Conservation (phyloP, 2,113 vertebrate species). For the Apodemus speciosus region DNA sequence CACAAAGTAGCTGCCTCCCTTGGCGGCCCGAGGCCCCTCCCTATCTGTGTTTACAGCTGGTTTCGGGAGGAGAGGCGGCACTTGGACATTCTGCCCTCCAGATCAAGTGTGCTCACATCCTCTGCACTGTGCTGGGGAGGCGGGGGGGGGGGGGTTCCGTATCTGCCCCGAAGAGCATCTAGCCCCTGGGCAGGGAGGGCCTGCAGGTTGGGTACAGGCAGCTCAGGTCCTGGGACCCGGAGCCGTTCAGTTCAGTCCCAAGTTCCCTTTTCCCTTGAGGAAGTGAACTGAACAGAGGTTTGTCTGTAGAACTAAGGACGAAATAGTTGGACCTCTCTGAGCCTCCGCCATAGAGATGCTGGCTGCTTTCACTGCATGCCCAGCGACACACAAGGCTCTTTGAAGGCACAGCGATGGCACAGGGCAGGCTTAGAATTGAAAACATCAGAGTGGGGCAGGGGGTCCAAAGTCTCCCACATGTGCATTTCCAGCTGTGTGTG, state of each 20-base stretch:
- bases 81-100: not conserved
- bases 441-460: not conserved
- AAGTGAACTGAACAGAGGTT: not conserved
- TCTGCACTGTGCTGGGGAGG: not conserved
- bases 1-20: constrained; percentile 80
- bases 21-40: constrained; percentile 81
- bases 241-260: not conserved
- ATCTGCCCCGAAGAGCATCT: not conserved
- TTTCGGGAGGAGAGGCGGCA: constrained; percentile 61
- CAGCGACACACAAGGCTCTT: not conserved
- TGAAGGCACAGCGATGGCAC: not conserved
- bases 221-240: not conserved
- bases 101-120: not conserved
- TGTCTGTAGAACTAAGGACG: constrained; percentile 21
- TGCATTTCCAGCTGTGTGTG: not conserved
- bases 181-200: not conserved
- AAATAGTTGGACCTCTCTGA: constrained; percentile 18
- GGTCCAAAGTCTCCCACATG: not conserved
- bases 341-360: not conserved
- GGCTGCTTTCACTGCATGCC: not conserved
- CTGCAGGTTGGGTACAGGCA: not conserved
- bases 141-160: not conserved
- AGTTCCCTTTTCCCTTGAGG: not conserved
- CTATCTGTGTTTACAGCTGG: constrained; percentile 82
- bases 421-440: not conserved